Conservation (phyloP, 2,797 vertebrate genomes). For the Schizopygopsis malacanthus region DNA sequence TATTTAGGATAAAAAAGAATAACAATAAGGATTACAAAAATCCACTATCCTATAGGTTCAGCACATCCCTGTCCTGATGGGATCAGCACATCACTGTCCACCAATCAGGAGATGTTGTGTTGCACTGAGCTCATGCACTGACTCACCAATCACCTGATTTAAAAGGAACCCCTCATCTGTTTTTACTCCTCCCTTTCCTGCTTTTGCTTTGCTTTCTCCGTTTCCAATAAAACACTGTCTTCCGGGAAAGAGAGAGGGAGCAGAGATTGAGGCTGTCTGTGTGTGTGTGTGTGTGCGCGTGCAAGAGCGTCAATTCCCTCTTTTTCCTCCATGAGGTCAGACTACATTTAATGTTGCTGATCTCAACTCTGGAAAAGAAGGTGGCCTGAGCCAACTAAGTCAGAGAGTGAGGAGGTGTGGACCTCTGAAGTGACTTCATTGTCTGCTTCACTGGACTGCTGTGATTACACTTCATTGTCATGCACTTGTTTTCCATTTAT, state of each 20-base stretch:
- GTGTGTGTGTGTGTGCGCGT: not conserved
- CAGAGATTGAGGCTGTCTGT: constrained; percentile 23
- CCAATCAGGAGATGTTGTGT: constrained; percentile 67
- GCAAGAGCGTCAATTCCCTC: constrained; percentile 6
- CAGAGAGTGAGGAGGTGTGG: constrained; percentile 22
- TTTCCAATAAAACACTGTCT: constrained; percentile 61
- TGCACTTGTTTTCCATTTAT: constrained; percentile 46
- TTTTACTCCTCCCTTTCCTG: constrained; percentile 41
- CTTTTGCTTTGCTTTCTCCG: constrained; percentile 46
- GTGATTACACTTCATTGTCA: constrained; percentile 24
- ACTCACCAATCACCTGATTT: constrained; percentile 73
- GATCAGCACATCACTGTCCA: constrained; percentile 53
- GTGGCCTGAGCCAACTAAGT: constrained; percentile 36
- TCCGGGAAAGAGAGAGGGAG: constrained; percentile 57
- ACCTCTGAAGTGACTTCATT: constrained; percentile 51
- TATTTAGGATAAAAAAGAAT: not conserved
- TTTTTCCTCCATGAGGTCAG: constrained; percentile 59
- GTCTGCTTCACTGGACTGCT: constrained; percentile 41
- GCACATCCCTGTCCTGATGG: constrained; percentile 37
- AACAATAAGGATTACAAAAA: not conserved
- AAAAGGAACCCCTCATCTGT: constrained; percentile 55
- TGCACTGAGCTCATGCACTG: constrained; percentile 70
- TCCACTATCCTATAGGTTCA: not conserved
- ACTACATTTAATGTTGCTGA: constrained; percentile 54
- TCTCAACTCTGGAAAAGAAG: constrained; percentile 55